A percentile compares a stretch with the other conserved stretches of the same genome.
These are phyloP conservation scores for Pachypanchax playfairii DNA, from an alignment of 2,113 vertebrate species.

Conservation along the genomic window DNA sequence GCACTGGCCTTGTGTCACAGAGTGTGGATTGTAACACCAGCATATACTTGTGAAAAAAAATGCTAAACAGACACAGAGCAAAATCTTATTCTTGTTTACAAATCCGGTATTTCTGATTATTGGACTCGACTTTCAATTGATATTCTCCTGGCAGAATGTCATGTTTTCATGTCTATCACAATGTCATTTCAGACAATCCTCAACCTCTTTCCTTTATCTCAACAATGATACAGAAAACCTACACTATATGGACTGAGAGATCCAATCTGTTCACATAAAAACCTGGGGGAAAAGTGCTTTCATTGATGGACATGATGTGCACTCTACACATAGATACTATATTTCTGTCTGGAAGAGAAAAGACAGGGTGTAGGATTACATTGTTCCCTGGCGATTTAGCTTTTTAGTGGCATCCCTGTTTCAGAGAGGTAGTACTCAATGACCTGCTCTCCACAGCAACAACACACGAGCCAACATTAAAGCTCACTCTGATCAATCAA, in stretches of 20 bases:
- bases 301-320: slow-evolving; percentile 41
- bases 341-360: slow-evolving; percentile 23
- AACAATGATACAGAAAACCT: slow-evolving; percentile 56
- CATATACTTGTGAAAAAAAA: slow-evolving; percentile 8
- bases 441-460: slow-evolving; percentile 41
- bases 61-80: neutral
- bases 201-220: slow-evolving; percentile 18
- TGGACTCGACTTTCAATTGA: neutral
- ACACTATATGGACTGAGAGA: slow-evolving; percentile 41
- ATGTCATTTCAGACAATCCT: slow-evolving; percentile 20
- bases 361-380: slow-evolving; percentile 36
- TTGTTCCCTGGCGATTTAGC: slow-evolving; percentile 52
- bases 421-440: slow-evolving; percentile 57
- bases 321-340: slow-evolving; percentile 10
- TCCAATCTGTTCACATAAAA: slow-evolving; percentile 49
- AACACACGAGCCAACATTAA: slow-evolving; percentile 39
- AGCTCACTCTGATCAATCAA: slow-evolving; percentile 50
- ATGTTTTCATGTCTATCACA: slow-evolving; percentile 25
- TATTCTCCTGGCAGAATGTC: slow-evolving; percentile 10
- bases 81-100: neutral
- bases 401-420: slow-evolving; percentile 59
- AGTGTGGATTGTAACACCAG: slow-evolving; percentile 15
- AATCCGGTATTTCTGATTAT: neutral
- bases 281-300: slow-evolving; percentile 40
- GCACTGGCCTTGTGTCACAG: slow-evolving; percentile 36